Evolutionary conservation across 2,888 invertebrate species (phyloP).

Genomic region (Drosophila phalerata): DNA sequence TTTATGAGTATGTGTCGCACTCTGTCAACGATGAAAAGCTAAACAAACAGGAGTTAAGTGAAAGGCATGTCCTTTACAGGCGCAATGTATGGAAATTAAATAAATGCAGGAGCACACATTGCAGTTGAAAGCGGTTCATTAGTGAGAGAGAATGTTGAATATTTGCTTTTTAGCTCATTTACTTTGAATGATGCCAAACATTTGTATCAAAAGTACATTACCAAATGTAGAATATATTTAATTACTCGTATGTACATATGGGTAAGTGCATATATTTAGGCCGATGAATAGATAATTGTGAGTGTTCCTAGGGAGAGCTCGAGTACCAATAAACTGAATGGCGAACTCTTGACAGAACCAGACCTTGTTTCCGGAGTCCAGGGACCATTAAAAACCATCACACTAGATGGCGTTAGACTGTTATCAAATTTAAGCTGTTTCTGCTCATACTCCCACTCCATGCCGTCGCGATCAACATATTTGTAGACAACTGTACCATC

Average conservation of each 20-base stretch:
- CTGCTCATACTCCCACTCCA: conserved; percentile 33
- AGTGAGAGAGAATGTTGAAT: conserved; percentile 36
- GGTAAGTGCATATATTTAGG: conserved; percentile 1
- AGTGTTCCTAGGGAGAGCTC: not conserved
- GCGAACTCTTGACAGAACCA: not conserved
- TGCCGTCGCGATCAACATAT: conserved; percentile 14
- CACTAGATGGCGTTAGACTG: not conserved
- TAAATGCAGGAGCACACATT: conserved; percentile 40
- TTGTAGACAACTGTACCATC: conserved; percentile 24
- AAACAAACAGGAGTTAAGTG: conserved; percentile 52
- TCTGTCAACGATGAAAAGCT: conserved; percentile 54
- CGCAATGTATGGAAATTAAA: conserved; percentile 11
- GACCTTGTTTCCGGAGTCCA: conserved; percentile 5
- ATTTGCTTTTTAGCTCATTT: conserved; percentile 30
- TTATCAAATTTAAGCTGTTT: not conserved
- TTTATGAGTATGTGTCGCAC: not conserved
- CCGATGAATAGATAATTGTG: not conserved
- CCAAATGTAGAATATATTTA: conserved; percentile 1
- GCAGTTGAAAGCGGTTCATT: conserved; percentile 64
- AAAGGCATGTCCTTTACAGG: conserved; percentile 26
- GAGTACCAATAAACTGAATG: not conserved
- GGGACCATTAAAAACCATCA: conserved; percentile 26
- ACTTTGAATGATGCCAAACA: conserved; percentile 25
- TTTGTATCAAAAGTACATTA: conserved; percentile 27
- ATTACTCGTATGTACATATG: conserved; percentile 3